Base-by-base conservation (phyloP, 2,888 invertebrate genomes). In the Calameuta filiformis region DNA sequence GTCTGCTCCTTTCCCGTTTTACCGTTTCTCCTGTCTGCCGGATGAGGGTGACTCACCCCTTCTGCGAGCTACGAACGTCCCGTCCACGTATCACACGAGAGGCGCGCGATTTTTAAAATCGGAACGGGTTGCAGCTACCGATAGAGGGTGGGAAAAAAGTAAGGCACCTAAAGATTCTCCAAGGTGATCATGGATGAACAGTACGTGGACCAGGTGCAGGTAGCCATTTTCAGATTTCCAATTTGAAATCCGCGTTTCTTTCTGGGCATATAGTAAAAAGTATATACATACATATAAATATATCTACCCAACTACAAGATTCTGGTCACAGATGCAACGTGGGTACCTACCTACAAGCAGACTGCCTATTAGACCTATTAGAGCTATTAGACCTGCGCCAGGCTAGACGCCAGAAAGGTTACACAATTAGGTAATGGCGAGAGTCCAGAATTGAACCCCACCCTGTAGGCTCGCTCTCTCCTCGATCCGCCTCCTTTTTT, bases 391-490 rank as follows among this genome's bases (percentile, higher is more conserved):
- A 88, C 84, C 84, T 84, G 83, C 84, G 83, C 82, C 85, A 85
- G 85, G 86, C 88, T 85, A 84, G 85, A 87, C 84, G 87, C 88
- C 89, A 88, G 86, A 87, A 88, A 89, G 86, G 87, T 88, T 87
- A 86, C 85, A 85, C 88, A 89, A 89, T 89, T 90, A 89, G 87
- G 87, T 89, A 89, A 88, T 89, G 87, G 89, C 87, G 82, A 80
- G 83, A 82, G 83, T 89, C 88, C 89, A 89, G 87, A 85, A 89
- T 83, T 85, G 85, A 86, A 80, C 81, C 80, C 78, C 81, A 68
- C 56, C 23, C 56, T 35, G 56, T 23, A 3, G 56, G 9, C 71
- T 31, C 69, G 69, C 11, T 33, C 33, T 33, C 12, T 30, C 71
- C 71, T 71, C 31, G 2, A 33, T 34, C 12, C 71, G 71, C 71